Evolutionary conservation across 1,140 invertebrate genomes (phyloP), one percentile per base, ranked within the genome.

Genomic region (Drosophila erecta): DNA sequence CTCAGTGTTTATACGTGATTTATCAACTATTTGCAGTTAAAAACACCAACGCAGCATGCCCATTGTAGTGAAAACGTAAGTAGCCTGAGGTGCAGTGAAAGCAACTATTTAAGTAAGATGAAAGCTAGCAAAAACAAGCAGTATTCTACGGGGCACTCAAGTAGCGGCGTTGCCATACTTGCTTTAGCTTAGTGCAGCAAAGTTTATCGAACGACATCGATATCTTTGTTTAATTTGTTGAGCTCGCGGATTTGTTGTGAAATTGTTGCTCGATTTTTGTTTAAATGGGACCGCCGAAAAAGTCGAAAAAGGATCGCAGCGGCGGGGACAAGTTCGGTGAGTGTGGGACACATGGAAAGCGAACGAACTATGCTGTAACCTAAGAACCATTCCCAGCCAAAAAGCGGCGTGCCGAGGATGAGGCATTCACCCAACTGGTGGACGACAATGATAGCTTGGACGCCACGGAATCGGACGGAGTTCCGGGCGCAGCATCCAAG

Each of bases 401-500:
- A 59, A 94, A 94, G 81, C 91, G 94, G 3, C 93, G 94, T 62
- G 93, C 93, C n/a, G 94, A 94, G 73, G 92, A 94, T 60, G 92
- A 93, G 20, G 92, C 92, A 2, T 92, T 73, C 57, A 84, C 89
- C 2, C 93, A 93, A 55, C 92, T 94, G 72, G 93, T 93, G 15
- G 86, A 94, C 35, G 93, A 94, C 51, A 93, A 94, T 64, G 94
- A 94, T 89, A 93, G 94, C 33, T 92, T 93, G 43, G 81, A 76
- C 51, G 65, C 59, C 17, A 75, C 67, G 15, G 94, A 94, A 51
- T 93, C 93, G 77, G 93, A 94, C 33, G 94, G 94, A 95, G 15
- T 92, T 40, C 97, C 97, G 0, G 96, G 95, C 59, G 96, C 97
- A 8, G 97, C 97, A 2, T 96, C 95, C 81, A 95, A 96, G 85